phyloP scores from a whole-genome alignment of 2,888 invertebrate genomes.

The Philaethria dido region DNA sequence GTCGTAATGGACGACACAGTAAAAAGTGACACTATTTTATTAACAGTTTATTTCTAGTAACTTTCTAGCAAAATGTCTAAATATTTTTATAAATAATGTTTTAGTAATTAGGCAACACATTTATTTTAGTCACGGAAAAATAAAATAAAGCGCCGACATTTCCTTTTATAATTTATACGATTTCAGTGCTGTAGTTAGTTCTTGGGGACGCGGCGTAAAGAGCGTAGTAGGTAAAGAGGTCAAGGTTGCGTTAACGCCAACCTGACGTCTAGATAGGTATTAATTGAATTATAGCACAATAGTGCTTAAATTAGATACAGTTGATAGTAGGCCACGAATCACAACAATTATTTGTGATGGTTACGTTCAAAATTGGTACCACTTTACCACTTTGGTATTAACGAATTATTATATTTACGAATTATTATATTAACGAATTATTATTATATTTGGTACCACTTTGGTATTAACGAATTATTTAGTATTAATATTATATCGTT shows the following conservation, averaged over 20 bases:
- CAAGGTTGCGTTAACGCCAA: slow-evolving; percentile 76
- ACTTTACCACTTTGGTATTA: no score
- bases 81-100: neutral
- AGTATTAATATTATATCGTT: no score
- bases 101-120: neutral
- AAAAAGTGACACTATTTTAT: slow-evolving; percentile 41
- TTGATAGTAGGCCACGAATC: slow-evolving; percentile 24
- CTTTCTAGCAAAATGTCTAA: neutral
- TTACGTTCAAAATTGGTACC: neutral
- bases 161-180: neutral
- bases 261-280: slow-evolving; percentile 62
- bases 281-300: slow-evolving; percentile 44
- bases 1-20: slow-evolving; percentile 49
- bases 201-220: slow-evolving; percentile 11
- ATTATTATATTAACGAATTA: no score
- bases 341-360: neutral
- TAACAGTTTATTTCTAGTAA: slow-evolving; percentile 5
- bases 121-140: neutral
- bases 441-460: no score
- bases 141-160: neutral
- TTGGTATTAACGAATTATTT: no score
- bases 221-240: slow-evolving; percentile 65
- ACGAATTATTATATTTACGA: no score
- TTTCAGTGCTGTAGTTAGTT: neutral
- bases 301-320: slow-evolving; percentile 26